Evolutionary conservation across 2,888 invertebrate genomes (phyloP).

Genomic region (Malthinus seriepunctatus): DNA sequence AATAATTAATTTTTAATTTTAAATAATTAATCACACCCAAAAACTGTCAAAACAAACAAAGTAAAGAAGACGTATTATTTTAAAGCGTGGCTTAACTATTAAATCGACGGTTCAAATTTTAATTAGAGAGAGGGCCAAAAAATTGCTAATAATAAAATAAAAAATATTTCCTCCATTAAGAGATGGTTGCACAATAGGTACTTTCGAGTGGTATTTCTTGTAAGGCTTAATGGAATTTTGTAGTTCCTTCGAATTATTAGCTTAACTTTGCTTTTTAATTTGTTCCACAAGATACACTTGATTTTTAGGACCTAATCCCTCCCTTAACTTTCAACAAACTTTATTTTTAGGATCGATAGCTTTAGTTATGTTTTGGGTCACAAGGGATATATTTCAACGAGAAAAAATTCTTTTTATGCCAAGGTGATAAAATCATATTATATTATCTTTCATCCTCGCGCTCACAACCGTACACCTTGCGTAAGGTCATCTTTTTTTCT

Average conservation of each 20-base stretch:
- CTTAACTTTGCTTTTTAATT: no score
- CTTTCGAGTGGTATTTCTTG: no score
- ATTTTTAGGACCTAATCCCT: no score
- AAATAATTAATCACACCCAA: slow-evolving; percentile 10
- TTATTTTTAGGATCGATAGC: no score
- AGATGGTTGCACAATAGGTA: not conserved
- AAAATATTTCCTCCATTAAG: not conserved
- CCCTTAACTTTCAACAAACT: no score
- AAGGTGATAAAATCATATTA: slow-evolving; percentile 9
- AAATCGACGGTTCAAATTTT: slow-evolving; percentile 6
- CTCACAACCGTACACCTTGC: slow-evolving; percentile 3
- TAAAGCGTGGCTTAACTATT: slow-evolving; percentile 4
- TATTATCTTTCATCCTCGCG: slow-evolving; percentile 15
- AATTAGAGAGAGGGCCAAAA: not conserved
- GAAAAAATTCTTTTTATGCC: slow-evolving; percentile 18
- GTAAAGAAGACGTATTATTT: slow-evolving; percentile 13
- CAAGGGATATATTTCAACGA: slow-evolving; percentile 22
- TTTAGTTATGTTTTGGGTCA: not conserved
- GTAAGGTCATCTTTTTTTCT: slow-evolving; percentile 18
- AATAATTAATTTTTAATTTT: slow-evolving; percentile 11
- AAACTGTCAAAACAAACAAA: slow-evolving; percentile 9
- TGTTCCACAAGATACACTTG: no score
- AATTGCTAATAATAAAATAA: not conserved
- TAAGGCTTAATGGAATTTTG: no score
- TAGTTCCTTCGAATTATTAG: no score